These are phyloP conservation scores for Ataeniobius toweri DNA, from an alignment of 2,797 vertebrate genomes.

Conservation along the genomic window DNA sequence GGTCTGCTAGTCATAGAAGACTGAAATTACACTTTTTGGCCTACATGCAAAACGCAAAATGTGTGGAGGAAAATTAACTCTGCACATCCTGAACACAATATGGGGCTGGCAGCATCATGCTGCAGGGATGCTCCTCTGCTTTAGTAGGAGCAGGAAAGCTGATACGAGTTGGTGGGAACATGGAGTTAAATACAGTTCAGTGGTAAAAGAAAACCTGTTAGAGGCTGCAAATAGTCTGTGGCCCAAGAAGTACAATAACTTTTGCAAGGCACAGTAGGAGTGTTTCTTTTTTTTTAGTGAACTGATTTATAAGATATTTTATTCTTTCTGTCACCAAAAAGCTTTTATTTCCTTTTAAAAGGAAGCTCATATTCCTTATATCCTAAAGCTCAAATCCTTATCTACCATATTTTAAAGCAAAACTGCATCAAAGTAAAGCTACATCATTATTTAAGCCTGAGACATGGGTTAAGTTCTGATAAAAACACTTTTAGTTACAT, in stretches of 20 bases:
- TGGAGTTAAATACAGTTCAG: neutral
- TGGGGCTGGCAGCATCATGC: no score
- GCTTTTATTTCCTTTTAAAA: neutral
- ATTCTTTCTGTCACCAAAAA: neutral
- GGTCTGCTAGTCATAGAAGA: no score
- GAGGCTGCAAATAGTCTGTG: neutral
- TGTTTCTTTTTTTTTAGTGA: neutral
- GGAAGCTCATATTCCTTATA: neutral
- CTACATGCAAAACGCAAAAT: no score
- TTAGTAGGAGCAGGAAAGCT: no score
- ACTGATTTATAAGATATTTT: neutral
- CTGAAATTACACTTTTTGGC: no score
- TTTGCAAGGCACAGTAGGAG: neutral
- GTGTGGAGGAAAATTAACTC: no score
- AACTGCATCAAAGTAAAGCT: slow-evolving; percentile 9
- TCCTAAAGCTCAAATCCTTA: neutral
- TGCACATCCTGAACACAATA: no score
- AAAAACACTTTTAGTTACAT: slow-evolving; percentile 33
- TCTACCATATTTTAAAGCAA: slow-evolving; percentile 1
- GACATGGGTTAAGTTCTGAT: slow-evolving; percentile 28
- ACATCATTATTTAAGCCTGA: slow-evolving; percentile 9
- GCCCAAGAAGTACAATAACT: neutral
- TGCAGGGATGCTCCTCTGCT: no score
- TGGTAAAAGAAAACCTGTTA: neutral
- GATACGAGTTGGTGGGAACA: neutral